Percentiles rank a stretch among this genome's conserved stretches.
phyloP scores from a whole-genome alignment of 2,113 vertebrate species.

The Rhinopomastus cyanomelas region DNA sequence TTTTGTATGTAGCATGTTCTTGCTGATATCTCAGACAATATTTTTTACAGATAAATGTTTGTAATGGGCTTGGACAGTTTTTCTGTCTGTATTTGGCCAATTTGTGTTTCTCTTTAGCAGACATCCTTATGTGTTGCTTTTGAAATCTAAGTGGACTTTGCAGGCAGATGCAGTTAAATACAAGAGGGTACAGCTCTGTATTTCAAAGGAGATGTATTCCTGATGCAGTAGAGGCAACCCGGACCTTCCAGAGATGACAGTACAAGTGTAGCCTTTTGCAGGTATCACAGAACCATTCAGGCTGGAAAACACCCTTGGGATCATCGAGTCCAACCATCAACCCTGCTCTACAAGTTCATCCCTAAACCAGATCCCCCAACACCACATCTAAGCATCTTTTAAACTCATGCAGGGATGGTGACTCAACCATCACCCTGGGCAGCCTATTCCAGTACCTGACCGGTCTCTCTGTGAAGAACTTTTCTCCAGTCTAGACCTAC shows the following conservation, averaged over 20 bases:
- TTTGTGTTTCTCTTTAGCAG: neutral
- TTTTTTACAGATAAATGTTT: neutral
- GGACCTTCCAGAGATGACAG: neutral
- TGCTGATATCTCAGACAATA: neutral
- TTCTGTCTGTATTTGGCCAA: neutral
- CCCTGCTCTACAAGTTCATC: no score
- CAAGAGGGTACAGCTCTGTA: neutral
- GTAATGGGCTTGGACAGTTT: neutral
- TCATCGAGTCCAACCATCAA: no score
- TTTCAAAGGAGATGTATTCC: neutral
- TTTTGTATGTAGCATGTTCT: neutral
- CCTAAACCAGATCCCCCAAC: no score
- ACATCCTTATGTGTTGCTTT: neutral
- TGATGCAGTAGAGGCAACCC: neutral
- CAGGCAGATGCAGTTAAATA: neutral
- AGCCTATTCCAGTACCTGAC: no score
- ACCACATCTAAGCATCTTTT: no score
- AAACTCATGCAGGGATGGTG: no score
- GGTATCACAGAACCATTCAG: no score
- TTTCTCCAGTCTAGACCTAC: no score
- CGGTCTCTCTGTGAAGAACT: no score
- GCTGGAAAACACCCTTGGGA: no score
- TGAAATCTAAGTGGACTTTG: neutral
- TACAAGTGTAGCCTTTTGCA: neutral
- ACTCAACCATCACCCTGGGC: no score